phyloP scores from a whole-genome alignment of 2,888 invertebrate species.

The Rutpela maculata region DNA sequence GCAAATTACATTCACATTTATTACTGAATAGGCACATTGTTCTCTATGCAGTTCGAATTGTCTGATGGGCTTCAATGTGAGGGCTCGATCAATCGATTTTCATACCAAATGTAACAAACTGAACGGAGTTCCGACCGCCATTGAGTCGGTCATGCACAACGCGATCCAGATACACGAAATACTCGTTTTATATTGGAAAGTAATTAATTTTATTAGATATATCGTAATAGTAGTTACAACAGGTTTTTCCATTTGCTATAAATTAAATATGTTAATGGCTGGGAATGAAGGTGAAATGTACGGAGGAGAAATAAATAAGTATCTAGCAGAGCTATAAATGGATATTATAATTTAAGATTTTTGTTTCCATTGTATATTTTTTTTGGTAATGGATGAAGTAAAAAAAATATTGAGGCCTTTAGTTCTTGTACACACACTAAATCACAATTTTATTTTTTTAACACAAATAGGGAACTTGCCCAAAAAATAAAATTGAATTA shows the following conservation, averaged over 20 bases:
- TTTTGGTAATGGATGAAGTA: too few relatives aligned
- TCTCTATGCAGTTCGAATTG: conserved; percentile 17
- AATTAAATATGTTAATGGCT: conserved; percentile 7
- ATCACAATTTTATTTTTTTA: too few relatives aligned
- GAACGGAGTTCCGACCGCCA: conserved; percentile 9
- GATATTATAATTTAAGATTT: too few relatives aligned
- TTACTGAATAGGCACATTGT: conserved; percentile 13
- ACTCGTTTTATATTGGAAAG: conserved; percentile 22
- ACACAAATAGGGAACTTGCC: too few relatives aligned
- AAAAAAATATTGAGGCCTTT: too few relatives aligned
- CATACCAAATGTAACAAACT: conserved; percentile 16
- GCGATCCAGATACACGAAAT: conserved; percentile 7
- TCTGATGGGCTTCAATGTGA: conserved; percentile 11
- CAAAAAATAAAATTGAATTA: too few relatives aligned
- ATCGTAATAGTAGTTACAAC: conserved; percentile 9
- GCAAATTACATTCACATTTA: neutral
- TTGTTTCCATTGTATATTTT: too few relatives aligned
- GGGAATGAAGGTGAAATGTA: too few relatives aligned
- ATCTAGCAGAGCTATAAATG: too few relatives aligned
- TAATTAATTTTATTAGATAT: neutral
- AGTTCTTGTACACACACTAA: too few relatives aligned
- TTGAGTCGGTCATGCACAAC: conserved; percentile 21
- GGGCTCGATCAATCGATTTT: conserved; percentile 29
- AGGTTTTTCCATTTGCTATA: conserved; percentile 16
- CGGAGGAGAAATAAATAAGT: too few relatives aligned